Conservation (phyloP, 2,888 invertebrate species). For the Spicauda simplicius region DNA sequence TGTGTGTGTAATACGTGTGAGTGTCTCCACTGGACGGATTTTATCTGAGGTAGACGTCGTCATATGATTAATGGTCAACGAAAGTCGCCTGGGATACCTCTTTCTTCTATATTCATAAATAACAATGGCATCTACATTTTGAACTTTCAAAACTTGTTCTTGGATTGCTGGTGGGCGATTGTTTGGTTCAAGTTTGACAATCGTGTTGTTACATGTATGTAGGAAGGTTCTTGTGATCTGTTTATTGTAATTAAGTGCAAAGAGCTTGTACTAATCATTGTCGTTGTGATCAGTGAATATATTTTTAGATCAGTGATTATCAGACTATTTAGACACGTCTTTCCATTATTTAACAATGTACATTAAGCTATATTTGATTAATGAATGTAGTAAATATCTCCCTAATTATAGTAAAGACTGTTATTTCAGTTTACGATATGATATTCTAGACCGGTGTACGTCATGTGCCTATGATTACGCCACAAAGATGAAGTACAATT, state of each 20-base stretch:
- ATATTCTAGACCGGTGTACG: too few species aligned
- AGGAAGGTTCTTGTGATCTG: neutral
- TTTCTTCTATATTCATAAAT: constrained; percentile 65
- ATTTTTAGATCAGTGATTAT: neutral
- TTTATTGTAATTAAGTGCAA: neutral
- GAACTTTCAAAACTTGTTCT: constrained; percentile 62
- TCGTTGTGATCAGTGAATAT: neutral
- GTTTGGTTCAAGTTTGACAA: constrained; percentile 36
- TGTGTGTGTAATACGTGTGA: constrained; percentile 47
- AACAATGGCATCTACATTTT: constrained; percentile 64
- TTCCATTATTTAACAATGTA: neutral
- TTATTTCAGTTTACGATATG: neutral
- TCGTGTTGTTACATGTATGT: constrained; percentile 1
- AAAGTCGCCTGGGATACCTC: constrained; percentile 65
- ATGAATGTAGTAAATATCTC: neutral
- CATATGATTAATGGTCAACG: constrained; percentile 77
- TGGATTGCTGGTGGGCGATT: constrained; percentile 39
- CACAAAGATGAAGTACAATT: constrained; percentile 52
- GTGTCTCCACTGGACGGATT: constrained; percentile 61
- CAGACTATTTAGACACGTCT: neutral
- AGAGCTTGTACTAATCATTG: neutral
- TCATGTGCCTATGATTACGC: constrained; percentile 2
- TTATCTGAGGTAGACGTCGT: constrained; percentile 63
- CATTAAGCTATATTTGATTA: neutral
- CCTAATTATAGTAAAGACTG: neutral